phyloP scores from a whole-genome alignment of 2,888 invertebrate species.

The Ethmia dodecea region DNA sequence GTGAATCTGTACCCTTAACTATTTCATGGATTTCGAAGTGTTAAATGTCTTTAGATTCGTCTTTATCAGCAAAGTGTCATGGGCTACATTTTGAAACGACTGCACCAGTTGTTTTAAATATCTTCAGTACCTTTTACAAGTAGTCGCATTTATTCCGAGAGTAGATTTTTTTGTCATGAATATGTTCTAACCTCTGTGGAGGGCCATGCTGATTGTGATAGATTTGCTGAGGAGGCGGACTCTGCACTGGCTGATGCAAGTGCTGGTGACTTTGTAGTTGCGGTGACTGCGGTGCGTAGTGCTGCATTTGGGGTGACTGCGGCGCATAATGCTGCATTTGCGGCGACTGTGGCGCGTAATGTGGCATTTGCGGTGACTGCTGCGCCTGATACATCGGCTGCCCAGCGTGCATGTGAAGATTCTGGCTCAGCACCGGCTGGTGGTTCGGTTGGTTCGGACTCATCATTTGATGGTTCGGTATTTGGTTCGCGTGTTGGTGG shows the following conservation, averaged over 20 bases:
- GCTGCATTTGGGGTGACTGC: conserved; percentile 5
- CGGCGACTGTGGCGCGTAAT: conserved; percentile 10
- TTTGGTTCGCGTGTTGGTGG: conserved; percentile 23
- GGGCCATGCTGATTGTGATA: conserved; percentile 42
- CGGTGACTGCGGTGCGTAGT: conserved; percentile 10
- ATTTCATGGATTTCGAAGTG: too few relatives aligned
- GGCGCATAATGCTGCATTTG: conserved; percentile 23
- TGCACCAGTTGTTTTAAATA: too few relatives aligned
- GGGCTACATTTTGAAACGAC: too few relatives aligned
- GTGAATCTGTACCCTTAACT: not conserved
- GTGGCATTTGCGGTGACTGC: conserved; percentile 29
- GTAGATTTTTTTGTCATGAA: not conserved
- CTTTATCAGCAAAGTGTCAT: too few relatives aligned
- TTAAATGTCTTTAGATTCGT: not conserved
- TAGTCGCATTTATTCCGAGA: not conserved
- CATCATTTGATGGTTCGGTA: conserved; percentile 3
- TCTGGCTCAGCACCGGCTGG: conserved; percentile 4
- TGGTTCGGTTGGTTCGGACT: conserved; percentile 8
- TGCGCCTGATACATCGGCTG: conserved; percentile 47
- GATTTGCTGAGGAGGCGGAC: conserved; percentile 23
- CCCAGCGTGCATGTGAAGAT: conserved; percentile 14
- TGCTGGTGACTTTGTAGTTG: conserved; percentile 1
- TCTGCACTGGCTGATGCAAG: conserved; percentile 6
- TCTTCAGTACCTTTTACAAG: too few relatives aligned
- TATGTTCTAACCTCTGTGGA: conserved; percentile 47